Evolutionary conservation across 1,140 invertebrate genomes (phyloP), one percentile per base, ranked within the genome.

Genomic region (Cepaea nemoralis): DNA sequence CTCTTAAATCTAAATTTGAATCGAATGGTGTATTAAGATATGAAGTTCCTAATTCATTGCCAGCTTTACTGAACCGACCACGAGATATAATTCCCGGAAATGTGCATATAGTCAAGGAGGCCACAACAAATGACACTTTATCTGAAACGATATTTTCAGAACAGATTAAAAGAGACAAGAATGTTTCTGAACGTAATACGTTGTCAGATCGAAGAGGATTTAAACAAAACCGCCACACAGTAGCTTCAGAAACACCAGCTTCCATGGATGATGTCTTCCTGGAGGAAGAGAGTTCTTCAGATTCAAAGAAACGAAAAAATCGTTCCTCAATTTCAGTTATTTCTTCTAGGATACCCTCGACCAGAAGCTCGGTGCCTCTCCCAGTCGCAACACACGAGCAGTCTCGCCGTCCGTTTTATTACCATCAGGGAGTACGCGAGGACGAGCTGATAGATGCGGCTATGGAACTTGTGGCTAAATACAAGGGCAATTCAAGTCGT

Each of bases 351-450:
- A 83, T 85, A 5, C 86, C 86, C 35, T 79, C 85, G 10, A 85
- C 82, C n/a, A 86, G 87, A 35, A 85, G 85, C 0, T 73, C 86
- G 22, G 82, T 88, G 16, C 86, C 87, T 22, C 83, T 88, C 2
- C 88, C 88, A 1, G 78, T 88, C 22, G 84, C 85, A 3, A 88
- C 85, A 45, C 77, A 83, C 22, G 87, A 88, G 67, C 78, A 84
- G 67, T 85, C 80, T 33, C 78, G 70, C 0, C 82, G 88, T 16
- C 89, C 89, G 0, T 89, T 88, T 73, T 89, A 87, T 79, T 87
- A 89, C 74, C 83, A 85, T 77, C 87, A 86, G 22, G 87, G 85
- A 8, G 33, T 81, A n/a, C 63, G 85, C 22, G 88, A 86, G 66
- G 84, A 86, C 24, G 83, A 84, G 40, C 77, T 87, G n/a, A 82